Percentiles rank a stretch among this genome's conserved stretches.
Evolutionary conservation across 2,888 invertebrate species (phyloP).

Genomic region (Tenthredo livida): DNA sequence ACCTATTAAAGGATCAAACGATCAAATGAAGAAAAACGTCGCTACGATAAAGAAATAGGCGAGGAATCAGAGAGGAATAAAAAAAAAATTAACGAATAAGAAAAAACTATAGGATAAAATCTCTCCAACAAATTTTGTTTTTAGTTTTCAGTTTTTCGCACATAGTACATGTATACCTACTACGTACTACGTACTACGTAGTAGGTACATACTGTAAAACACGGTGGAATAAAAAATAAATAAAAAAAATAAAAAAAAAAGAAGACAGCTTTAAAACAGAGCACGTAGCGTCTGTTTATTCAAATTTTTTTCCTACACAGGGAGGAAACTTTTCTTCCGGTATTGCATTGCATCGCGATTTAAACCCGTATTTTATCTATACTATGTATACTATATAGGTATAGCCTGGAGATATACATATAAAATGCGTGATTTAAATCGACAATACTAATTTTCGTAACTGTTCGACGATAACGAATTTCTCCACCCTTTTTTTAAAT

Average conservation of each 20-base stretch:
- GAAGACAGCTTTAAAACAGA: slow-evolving; percentile 65
- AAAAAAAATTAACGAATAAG: background rate
- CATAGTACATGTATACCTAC: too few species aligned
- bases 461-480: background rate
- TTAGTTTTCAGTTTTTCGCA: background rate
- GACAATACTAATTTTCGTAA: background rate
- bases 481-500: too few species aligned
- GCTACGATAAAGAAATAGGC: background rate
- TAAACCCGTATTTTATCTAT: slow-evolving; percentile 47
- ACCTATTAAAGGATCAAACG: slow-evolving; percentile 3
- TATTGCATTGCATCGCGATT: slow-evolving; percentile 19
- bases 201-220: too few species aligned
- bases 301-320: slow-evolving; percentile 63
- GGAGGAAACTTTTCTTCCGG: slow-evolving; percentile 37
- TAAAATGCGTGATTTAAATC: background rate
- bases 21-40: background rate
- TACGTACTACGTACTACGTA: too few species aligned
- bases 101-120: background rate
- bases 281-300: slow-evolving; percentile 69
- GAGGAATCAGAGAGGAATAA: background rate
- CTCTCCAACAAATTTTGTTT: background rate
- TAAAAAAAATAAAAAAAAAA: too few species aligned
- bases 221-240: too few species aligned
- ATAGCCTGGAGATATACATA: background rate
- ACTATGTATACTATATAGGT: background rate